phyloP scores from a whole-genome alignment of 2,113 vertebrate genomes.

The Malurus alboscapulatus region DNA sequence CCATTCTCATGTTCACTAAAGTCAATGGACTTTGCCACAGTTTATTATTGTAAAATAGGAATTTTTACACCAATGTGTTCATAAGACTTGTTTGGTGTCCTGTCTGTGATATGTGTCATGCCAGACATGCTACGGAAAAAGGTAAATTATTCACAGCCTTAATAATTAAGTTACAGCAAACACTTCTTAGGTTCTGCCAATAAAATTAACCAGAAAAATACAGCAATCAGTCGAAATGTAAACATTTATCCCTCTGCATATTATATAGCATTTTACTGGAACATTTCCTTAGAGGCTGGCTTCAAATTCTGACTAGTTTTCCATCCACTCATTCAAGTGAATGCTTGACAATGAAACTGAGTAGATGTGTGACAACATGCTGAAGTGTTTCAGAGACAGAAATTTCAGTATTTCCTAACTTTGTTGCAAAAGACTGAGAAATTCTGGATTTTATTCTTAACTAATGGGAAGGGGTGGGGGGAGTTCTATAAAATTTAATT shows the following conservation, averaged over 20 bases:
- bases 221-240: background rate
- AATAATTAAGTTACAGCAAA: background rate
- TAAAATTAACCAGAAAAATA: background rate
- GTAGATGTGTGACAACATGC: background rate
- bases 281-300: background rate
- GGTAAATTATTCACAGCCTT: background rate
- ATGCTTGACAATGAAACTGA: background rate
- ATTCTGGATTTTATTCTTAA: background rate
- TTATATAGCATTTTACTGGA: background rate
- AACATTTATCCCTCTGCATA: background rate
- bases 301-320: background rate
- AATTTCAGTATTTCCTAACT: background rate
- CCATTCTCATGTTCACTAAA: background rate
- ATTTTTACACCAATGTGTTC: background rate
- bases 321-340: background rate
- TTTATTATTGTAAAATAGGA: background rate
- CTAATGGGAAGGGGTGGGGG: rapidly evolving
- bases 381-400: background rate
- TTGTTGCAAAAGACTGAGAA: background rate
- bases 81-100: background rate
- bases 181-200: background rate
- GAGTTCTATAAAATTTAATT: background rate
- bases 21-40: background rate
- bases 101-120: background rate
- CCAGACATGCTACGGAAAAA: rapidly evolving